phyloP scores from a whole-genome alignment of 2,797 vertebrate genomes.

The Hoplostethus atlanticus region DNA sequence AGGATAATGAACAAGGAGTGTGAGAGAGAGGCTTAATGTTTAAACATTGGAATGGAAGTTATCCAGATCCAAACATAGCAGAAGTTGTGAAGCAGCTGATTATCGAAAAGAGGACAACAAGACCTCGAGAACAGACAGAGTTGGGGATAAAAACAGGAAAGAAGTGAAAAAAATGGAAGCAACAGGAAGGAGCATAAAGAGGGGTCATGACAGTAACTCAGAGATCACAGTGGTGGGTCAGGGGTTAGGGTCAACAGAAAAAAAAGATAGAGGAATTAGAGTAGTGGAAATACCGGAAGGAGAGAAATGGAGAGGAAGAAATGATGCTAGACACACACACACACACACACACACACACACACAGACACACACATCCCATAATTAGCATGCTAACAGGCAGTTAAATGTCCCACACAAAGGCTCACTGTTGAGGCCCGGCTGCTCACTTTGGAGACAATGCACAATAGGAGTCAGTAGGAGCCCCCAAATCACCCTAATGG shows the following conservation, averaged over 20 bases:
- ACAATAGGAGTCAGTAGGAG: conserved; percentile 79
- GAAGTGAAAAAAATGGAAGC: conserved; percentile 20
- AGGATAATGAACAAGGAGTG: conserved; percentile 22
- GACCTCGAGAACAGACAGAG: conserved; percentile 11
- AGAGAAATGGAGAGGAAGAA: conserved; percentile 48
- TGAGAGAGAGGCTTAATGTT: conserved; percentile 12
- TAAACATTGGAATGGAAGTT: background rate
- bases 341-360: conserved; percentile 34
- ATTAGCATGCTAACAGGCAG: conserved; percentile 82
- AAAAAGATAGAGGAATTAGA: conserved; percentile 19
- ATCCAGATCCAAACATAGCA: conserved; percentile 27
- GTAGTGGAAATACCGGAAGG: conserved; percentile 50
- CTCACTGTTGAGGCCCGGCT: conserved; percentile 73
- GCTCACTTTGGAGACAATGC: conserved; percentile 77
- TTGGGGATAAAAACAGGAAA: conserved; percentile 25
- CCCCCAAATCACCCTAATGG: conserved; percentile 75
- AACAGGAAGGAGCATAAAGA: conserved; percentile 41
- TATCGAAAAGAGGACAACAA: conserved; percentile 1
- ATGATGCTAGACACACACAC: conserved; percentile 55
- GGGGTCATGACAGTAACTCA: conserved; percentile 19
- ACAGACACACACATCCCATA: conserved; percentile 72
- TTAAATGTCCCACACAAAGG: conserved; percentile 80
- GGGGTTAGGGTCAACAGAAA: conserved; percentile 44
- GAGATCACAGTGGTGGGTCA: conserved; percentile 30
- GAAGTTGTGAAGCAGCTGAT: conserved; percentile 50